Conservation (phyloP, 2,888 invertebrate genomes). For the Drosophila anomalata region DNA sequence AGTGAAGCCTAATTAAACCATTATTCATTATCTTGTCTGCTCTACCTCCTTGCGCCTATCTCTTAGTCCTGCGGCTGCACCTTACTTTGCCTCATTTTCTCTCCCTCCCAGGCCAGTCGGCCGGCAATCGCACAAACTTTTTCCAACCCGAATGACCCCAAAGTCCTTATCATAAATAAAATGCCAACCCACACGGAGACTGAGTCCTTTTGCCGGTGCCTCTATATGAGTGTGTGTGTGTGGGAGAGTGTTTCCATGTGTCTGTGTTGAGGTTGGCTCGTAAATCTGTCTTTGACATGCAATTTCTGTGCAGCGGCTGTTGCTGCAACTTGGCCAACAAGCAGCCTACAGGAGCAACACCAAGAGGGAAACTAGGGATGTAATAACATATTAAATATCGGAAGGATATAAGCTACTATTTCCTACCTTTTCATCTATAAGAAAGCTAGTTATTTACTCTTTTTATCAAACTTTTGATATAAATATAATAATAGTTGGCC, state of each 20-base stretch:
- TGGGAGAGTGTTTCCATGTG: constrained; percentile 14
- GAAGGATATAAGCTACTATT: too few relatives aligned
- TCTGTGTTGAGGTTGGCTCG: constrained; percentile 50
- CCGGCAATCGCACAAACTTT: constrained; percentile 60
- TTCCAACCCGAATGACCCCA: constrained; percentile 36
- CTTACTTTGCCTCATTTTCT: constrained; percentile 9
- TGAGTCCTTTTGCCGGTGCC: neutral
- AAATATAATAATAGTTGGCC: too few relatives aligned
- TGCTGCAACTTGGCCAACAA: constrained; percentile 56
- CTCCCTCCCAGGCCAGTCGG: constrained; percentile 9
- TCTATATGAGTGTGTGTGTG: neutral
- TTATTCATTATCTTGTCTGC: constrained; percentile 74
- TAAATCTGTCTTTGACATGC: constrained; percentile 80
- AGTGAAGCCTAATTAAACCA: constrained; percentile 74
- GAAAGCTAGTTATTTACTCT: too few relatives aligned
- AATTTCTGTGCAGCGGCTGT: constrained; percentile 74
- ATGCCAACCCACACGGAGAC: constrained; percentile 14
- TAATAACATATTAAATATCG: neutral
- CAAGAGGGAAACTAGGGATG: constrained; percentile 6
- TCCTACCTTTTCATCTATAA: too few relatives aligned
- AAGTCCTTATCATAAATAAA: constrained; percentile 51
- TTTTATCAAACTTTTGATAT: too few relatives aligned
- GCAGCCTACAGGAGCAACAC: constrained; percentile 21
- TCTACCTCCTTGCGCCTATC: constrained; percentile 29
- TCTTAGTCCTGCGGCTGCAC: constrained; percentile 18